These are phyloP conservation scores for Calephelis perditalis DNA, from an alignment of 2,888 invertebrate genomes.

Conservation along the genomic window DNA sequence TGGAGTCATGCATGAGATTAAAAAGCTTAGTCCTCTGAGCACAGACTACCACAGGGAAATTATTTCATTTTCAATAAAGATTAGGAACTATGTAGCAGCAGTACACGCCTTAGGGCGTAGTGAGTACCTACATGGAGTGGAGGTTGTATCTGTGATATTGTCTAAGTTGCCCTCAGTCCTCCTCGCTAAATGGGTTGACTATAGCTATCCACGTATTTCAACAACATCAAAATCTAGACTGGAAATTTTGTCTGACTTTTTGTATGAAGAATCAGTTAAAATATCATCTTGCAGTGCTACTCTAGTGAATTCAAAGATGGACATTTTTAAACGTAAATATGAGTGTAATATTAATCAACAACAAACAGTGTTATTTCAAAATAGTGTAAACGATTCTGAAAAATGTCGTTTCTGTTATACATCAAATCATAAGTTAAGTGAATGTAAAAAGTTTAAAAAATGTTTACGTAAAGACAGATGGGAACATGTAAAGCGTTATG, in stretches of 20 bases:
- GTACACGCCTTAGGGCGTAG: not conserved
- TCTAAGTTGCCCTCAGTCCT: not conserved
- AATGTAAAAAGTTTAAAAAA: conserved; percentile 1
- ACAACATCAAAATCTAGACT: not conserved
- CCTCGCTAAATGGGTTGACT: not conserved
- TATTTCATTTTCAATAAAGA: conserved; percentile 1
- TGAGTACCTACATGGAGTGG: not conserved
- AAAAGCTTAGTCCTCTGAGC: not conserved
- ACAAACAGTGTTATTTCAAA: not conserved
- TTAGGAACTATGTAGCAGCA: not conserved
- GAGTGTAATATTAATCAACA: not conserved
- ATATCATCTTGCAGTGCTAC: not conserved
- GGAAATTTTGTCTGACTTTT: not conserved
- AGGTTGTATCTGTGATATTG: not conserved
- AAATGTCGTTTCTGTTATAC: not conserved
- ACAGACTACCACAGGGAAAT: not conserved
- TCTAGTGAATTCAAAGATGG: not conserved
- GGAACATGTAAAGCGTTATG: conserved; percentile 1
- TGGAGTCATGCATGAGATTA: no score
- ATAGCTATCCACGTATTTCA: not conserved
- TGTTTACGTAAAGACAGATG: conserved; percentile 3
- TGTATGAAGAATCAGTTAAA: not conserved
- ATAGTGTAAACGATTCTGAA: not conserved
- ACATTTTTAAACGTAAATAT: conserved; percentile 2
- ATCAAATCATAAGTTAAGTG: not conserved